Conservation (phyloP, 2,797 vertebrate species). For the Knipowitschia caucasica region DNA sequence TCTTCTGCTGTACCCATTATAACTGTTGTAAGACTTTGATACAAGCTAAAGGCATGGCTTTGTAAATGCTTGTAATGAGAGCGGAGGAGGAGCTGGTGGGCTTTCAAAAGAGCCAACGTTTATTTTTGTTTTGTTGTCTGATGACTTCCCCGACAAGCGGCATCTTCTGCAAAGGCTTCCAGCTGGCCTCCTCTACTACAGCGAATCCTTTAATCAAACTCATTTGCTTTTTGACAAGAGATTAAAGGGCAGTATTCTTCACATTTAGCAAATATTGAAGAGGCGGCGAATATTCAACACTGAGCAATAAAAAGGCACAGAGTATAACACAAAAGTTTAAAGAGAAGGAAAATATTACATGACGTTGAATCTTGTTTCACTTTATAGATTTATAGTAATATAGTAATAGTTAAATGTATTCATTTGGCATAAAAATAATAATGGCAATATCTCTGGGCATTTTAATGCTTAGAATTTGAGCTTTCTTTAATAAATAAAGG, state of each 20-base stretch:
- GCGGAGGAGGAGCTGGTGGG: conserved; percentile 16
- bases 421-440: too few relatives aligned
- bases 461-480: too few relatives aligned
- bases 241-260: conserved; percentile 12
- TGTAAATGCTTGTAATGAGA: conserved; percentile 21
- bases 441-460: too few relatives aligned
- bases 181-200: conserved; percentile 39
- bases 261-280: conserved; percentile 6
- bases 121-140: conserved; percentile 30
- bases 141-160: conserved; percentile 34
- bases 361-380: too few relatives aligned
- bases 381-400: too few relatives aligned
- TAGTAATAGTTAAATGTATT: too few relatives aligned
- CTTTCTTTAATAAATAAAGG: too few relatives aligned
- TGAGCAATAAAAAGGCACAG: conserved; percentile 6
- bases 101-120: conserved; percentile 26
- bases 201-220: conserved; percentile 25
- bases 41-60: conserved; percentile 35
- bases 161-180: conserved; percentile 32
- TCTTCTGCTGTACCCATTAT: conserved; percentile 30
- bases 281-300: background rate
- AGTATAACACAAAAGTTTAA: background rate
- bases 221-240: conserved; percentile 20
- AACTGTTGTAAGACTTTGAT: conserved; percentile 30
- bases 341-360: too few relatives aligned